Conservation (phyloP, 64 coral and sea anemone genomes). For the Montipora capricornis region DNA sequence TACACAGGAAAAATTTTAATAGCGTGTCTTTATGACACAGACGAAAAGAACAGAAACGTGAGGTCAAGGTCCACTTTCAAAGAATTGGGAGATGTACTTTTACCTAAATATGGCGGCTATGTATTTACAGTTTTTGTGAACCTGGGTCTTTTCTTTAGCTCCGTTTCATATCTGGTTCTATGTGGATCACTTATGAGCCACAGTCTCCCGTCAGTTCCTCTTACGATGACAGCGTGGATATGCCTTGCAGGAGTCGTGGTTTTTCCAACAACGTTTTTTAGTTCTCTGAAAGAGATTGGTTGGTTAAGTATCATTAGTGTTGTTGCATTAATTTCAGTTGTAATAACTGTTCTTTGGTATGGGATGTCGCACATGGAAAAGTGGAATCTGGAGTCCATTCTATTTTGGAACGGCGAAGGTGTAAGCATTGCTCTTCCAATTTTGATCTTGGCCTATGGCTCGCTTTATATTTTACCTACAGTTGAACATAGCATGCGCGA, state of each 20-base stretch:
- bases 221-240: background rate
- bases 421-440: background rate
- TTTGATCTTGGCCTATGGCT: background rate
- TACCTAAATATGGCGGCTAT: too few relatives aligned
- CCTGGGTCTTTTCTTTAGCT: too few relatives aligned
- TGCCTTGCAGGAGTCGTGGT: background rate
- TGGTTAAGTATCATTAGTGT: background rate
- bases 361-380: background rate
- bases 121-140: too few relatives aligned
- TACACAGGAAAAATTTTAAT: slow-evolving; percentile 6
- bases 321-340: background rate
- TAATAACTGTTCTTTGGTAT: background rate
- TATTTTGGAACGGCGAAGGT: background rate
- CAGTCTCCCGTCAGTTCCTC: background rate
- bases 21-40: too few relatives aligned
- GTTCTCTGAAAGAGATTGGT: background rate
- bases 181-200: background rate
- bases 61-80: too few relatives aligned
- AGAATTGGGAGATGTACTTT: too few relatives aligned
- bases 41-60: too few relatives aligned
- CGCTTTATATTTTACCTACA: too few relatives aligned
- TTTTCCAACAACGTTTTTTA: background rate
- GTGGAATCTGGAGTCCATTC: background rate
- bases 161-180: background rate
- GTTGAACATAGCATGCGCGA: too few relatives aligned